Conservation (phyloP, 2,888 invertebrate genomes). For the Xestia rhomboidea region DNA sequence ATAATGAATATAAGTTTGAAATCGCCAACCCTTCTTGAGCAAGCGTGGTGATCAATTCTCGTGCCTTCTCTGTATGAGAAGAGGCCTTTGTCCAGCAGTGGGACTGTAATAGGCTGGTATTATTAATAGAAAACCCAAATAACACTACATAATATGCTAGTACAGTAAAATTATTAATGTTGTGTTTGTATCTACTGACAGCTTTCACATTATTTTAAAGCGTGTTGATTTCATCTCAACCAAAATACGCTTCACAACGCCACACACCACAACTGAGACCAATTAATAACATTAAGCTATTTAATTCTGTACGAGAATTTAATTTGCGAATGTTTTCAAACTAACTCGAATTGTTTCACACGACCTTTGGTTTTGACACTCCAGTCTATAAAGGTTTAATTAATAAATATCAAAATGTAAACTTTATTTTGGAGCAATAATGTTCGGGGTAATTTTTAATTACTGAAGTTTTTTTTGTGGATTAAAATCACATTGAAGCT, state of each 20-base stretch:
- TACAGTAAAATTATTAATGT: background rate
- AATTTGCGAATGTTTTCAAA: conserved; percentile 36
- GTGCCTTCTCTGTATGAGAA: no score
- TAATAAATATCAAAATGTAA: conserved; percentile 27
- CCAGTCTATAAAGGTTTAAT: conserved; percentile 34
- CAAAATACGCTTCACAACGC: conserved; percentile 5
- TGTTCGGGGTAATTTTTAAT: background rate
- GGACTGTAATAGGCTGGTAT: no score
- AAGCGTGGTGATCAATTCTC: no score
- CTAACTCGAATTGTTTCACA: conserved; percentile 27
- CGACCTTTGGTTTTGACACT: conserved; percentile 34
- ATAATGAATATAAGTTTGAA: no score
- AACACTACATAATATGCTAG: no score
- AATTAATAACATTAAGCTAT: conserved; percentile 42
- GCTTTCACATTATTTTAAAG: background rate
- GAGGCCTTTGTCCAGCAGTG: no score
- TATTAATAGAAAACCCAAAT: no score
- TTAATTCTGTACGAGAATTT: conserved; percentile 40
- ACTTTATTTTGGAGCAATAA: background rate
- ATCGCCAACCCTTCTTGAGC: no score
- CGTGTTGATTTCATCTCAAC: background rate
- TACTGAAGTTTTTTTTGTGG: background rate
- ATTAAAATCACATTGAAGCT: background rate
- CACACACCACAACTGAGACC: background rate
- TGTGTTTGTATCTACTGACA: background rate